Base-by-base conservation (phyloP, 1,140 invertebrate genomes). In the Lordiphosa stackelbergi region DNA sequence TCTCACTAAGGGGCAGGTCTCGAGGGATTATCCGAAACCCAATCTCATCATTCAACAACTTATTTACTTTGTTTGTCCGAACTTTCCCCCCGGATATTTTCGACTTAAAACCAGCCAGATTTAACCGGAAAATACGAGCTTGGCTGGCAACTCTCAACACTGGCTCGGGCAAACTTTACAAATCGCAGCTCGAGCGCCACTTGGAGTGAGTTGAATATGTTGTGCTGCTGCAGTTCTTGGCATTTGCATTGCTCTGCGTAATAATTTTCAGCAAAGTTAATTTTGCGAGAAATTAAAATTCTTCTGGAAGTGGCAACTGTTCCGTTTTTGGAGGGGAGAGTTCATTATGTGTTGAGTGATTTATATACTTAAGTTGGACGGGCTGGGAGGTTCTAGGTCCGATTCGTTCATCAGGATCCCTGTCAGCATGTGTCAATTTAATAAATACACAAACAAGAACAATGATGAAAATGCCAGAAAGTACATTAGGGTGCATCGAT, bases 231-330 rank as follows among this genome's bases (percentile, higher is more conserved):
- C 9, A 53, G 52, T 61, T 55, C 31, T 49, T 74, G 55, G 62
- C 66, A 75, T 79, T 79, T 79, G 75, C 73, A 77, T 75, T 52
- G 68, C 58, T 42, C 52, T 57, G 60, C 66, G 65, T 62, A 71
- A 75, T 81, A 66, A 75, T 74, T 79, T 69, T 69, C 60, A 53
- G 52, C 45, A 69, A 66, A 79, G 74, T 79, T 79, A 79, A 79
- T 79, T 79, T 79, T 70, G 74, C 74, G 74, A 75, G 65, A 79
- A 79, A 79, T 79, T 79, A 81, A 79, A 66, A 81, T 79, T 75
- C 72, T 56, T 66, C 37, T 55, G 28, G 46, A 45, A 37, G 22
- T 49, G 47, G 31, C 31, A 49, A 37, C 42, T 63, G 42, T 36
- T 41, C 53, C 58, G 7, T 46, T 48, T 9, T 31, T 41, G 38